A percentile compares a stretch with the other conserved stretches of the same genome.
Conservation (phyloP, 1,140 invertebrate genomes). For the Drosophila santomea region DNA sequence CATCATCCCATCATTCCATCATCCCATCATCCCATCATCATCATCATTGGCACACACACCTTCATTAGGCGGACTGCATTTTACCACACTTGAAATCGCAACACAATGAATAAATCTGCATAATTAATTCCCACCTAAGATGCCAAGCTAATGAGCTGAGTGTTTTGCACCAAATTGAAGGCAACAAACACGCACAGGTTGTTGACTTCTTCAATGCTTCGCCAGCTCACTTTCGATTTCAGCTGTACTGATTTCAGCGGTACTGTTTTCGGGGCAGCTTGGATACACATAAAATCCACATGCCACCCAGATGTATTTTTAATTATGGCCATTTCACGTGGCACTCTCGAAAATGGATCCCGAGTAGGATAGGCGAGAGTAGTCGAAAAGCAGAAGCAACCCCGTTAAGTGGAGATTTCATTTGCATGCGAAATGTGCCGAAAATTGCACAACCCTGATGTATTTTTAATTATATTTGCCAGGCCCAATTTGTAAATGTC, state of each 20-base stretch:
- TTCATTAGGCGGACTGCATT: constrained; percentile 70
- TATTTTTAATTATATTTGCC: constrained; percentile 72
- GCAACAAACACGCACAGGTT: constrained; percentile 74
- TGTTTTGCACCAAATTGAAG: constrained; percentile 77
- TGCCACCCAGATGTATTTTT: constrained; percentile 77
- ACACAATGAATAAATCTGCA: constrained; percentile 82
- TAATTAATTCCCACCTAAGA: constrained; percentile 81
- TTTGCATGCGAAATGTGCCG: constrained; percentile 58
- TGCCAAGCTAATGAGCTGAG: constrained; percentile 72
- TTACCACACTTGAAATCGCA: constrained; percentile 82
- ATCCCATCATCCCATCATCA: constrained; percentile 33
- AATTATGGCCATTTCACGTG: constrained; percentile 72
- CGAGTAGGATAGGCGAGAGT: not conserved
- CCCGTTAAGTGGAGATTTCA: constrained; percentile 54
- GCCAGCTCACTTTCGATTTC: constrained; percentile 66
- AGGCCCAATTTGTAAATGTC: constrained; percentile 58
- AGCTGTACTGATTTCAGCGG: not conserved
- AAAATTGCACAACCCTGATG: constrained; percentile 68
- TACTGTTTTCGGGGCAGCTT: constrained; percentile 50
- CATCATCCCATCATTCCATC: constrained; percentile 20
- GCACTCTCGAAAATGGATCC: constrained; percentile 9
- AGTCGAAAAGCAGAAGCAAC: constrained; percentile 29
- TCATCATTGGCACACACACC: constrained; percentile 62
- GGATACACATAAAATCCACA: constrained; percentile 62
- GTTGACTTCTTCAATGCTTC: constrained; percentile 67